Conservation (phyloP, 2,797 vertebrate genomes). For the Propithecus deckenii region DNA sequence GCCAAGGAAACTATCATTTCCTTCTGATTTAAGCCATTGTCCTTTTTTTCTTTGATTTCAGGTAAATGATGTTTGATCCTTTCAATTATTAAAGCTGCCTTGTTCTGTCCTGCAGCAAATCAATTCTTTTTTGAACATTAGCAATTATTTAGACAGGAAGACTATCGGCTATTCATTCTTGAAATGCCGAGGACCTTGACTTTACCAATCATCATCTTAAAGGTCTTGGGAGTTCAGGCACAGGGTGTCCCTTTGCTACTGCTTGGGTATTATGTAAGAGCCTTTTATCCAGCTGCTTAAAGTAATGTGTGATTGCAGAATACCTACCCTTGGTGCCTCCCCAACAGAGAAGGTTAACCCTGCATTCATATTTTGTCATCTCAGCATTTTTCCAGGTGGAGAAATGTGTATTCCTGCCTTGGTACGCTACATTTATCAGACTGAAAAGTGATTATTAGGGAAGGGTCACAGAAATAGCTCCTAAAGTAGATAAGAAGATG, state of each 20-base stretch:
- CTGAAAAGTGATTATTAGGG: background rate
- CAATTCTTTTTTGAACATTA: background rate
- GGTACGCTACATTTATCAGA: background rate
- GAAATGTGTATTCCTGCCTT: background rate
- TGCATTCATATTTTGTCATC: background rate
- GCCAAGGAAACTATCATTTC: background rate
- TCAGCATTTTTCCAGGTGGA: background rate
- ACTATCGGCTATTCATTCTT: background rate
- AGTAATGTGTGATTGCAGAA: background rate
- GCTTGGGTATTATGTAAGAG: background rate
- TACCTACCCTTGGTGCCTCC: background rate
- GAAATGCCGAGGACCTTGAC: background rate
- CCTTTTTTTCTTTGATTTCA: background rate
- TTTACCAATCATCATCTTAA: background rate
- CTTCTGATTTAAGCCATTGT: background rate
- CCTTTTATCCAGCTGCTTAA: background rate
- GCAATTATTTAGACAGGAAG: background rate
- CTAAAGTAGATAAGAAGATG: background rate
- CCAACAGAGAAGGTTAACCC: background rate
- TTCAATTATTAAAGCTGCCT: constrained; percentile 43
- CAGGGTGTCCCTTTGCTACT: too few species aligned
- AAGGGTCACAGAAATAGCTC: background rate
- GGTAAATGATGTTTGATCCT: constrained; percentile 1
- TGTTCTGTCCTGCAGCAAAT: background rate
- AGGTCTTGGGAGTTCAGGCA: background rate